Conservation (phyloP, 2,113 vertebrate species). For the Gavia stellata region DNA sequence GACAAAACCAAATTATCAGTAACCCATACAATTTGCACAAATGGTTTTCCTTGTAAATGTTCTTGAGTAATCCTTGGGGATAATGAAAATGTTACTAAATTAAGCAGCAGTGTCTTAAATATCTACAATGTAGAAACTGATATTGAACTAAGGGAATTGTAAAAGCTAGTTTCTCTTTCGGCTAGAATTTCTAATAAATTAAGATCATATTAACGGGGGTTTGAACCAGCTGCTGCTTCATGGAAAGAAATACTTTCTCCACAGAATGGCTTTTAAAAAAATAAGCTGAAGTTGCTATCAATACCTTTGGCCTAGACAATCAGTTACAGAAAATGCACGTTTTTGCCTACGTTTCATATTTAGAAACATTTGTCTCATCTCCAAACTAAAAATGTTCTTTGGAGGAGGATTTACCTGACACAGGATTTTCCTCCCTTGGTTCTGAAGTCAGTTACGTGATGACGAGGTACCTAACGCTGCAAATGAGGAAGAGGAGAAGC, state of each 20-base stretch:
- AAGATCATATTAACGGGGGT: background rate
- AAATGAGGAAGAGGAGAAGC: accelerated
- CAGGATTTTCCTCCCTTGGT: background rate
- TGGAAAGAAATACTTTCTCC: background rate
- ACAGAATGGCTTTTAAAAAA: background rate
- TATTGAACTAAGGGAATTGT: conserved; percentile 56
- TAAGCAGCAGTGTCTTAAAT: conserved; percentile 48
- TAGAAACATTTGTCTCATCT: background rate
- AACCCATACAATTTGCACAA: background rate
- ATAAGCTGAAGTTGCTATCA: background rate
- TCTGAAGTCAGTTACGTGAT: background rate
- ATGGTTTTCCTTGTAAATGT: conserved; percentile 53
- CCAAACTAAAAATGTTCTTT: background rate
- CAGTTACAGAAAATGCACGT: background rate
- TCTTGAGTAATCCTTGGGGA: conserved; percentile 54
- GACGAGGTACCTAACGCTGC: background rate
- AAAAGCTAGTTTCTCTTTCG: conserved; percentile 1
- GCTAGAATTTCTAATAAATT: conserved; percentile 36
- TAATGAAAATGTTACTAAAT: conserved; percentile 46
- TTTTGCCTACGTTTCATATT: background rate
- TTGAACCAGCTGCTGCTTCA: conserved; percentile 50
- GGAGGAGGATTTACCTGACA: background rate
- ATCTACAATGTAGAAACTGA: conserved; percentile 3
- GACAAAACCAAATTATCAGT: conserved; percentile 21
- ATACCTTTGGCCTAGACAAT: background rate